Evolutionary conservation across 1,140 invertebrate species (phyloP).

Genomic region (Tetramorium parvispinum): DNA sequence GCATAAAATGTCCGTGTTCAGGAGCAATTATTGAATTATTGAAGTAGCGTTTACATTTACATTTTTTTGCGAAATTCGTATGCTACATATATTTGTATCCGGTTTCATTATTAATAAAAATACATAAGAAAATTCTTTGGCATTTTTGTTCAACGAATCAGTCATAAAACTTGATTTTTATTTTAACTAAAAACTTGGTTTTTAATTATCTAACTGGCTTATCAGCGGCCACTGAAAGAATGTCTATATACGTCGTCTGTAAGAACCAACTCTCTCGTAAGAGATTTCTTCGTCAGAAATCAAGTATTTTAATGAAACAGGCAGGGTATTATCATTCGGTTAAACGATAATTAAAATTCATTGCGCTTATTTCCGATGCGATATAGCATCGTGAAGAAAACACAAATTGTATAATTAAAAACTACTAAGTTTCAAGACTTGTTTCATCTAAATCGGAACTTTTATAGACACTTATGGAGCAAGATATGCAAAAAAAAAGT

Average conservation of each 20-base stretch:
- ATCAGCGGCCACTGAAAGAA: background rate
- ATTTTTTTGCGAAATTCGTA: background rate
- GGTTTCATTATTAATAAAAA: background rate
- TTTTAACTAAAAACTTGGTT: background rate
- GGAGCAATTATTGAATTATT: background rate
- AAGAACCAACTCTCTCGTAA: background rate
- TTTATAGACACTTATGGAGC: background rate
- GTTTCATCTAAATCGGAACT: background rate
- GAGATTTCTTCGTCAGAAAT: background rate
- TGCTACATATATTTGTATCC: background rate
- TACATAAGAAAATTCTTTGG: background rate
- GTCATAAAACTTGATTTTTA: background rate
- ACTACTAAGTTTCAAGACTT: background rate
- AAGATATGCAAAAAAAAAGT: background rate
- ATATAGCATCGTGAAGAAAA: background rate
- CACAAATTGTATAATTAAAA: constrained; percentile 7
- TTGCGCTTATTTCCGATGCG: background rate
- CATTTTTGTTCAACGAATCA: background rate
- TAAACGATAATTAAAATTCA: background rate
- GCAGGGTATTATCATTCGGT: background rate
- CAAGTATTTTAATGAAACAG: background rate
- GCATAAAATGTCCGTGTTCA: background rate
- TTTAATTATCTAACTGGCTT: background rate
- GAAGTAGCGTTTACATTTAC: background rate
- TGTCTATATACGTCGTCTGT: background rate